Evolutionary conservation across 2,113 vertebrate genomes (phyloP).

Genomic region (Daubentonia madagascariensis): DNA sequence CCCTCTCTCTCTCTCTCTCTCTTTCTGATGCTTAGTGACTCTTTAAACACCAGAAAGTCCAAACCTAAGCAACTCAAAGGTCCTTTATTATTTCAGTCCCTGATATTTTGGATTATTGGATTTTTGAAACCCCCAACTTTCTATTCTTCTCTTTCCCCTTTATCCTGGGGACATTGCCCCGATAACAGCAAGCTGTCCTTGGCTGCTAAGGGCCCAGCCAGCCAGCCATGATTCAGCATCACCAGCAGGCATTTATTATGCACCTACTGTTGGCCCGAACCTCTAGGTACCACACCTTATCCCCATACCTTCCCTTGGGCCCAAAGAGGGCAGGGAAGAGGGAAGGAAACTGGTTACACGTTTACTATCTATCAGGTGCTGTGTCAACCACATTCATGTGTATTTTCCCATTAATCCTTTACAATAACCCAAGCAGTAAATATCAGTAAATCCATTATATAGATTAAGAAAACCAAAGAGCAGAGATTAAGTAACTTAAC

Average conservation of each 20-base stretch:
- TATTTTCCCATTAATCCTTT: not conserved
- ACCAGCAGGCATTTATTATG: not conserved
- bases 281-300: not conserved
- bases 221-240: not conserved
- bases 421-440: too few relatives aligned
- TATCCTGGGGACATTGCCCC: not conserved
- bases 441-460: not conserved
- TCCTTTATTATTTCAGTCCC: not conserved
- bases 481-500: not conserved
- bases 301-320: not conserved
- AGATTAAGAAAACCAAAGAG: not conserved
- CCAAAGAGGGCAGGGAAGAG: not conserved
- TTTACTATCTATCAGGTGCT: not conserved
- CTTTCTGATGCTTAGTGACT: not conserved
- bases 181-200: not conserved
- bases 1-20: too few relatives aligned
- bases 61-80: not conserved
- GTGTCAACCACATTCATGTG: rapidly evolving
- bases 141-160: not conserved
- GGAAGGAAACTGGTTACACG: not conserved
- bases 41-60: not conserved
- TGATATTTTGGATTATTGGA: not conserved
- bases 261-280: not conserved
- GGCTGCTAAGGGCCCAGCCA: not conserved
- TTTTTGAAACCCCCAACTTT: not conserved